A percentile compares a stretch with the other conserved stretches of the same genome.
These are phyloP conservation scores for Cydia amplana DNA, from an alignment of 1,140 invertebrate genomes.

Conservation along the genomic window DNA sequence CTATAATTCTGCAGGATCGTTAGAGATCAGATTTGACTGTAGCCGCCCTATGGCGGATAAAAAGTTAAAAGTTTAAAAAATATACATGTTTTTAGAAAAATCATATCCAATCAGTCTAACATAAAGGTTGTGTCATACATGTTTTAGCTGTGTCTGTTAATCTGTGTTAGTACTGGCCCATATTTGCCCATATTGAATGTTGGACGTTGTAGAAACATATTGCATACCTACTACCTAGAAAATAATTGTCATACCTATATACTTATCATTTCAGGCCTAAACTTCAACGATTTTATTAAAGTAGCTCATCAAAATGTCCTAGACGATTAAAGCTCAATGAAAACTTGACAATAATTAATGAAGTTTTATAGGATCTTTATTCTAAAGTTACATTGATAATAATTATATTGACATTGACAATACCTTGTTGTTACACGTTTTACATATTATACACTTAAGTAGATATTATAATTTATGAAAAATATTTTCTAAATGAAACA, in stretches of 20 bases:
- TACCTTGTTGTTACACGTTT: neutral
- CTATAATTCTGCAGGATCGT: too few relatives aligned
- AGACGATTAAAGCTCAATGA: conserved; percentile 12
- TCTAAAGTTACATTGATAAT: conserved; percentile 7
- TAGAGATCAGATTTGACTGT: too few relatives aligned
- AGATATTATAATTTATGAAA: neutral
- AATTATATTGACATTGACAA: neutral
- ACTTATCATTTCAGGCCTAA: conserved; percentile 1
- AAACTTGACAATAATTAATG: conserved; percentile 21
- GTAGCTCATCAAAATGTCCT: neutral
- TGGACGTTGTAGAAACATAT: conserved; percentile 49
- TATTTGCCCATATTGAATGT: conserved; percentile 45
- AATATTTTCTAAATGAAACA: neutral
- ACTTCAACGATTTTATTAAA: neutral
- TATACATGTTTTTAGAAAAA: conserved; percentile 2
- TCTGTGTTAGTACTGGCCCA: conserved; percentile 39
- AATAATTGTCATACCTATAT: neutral
- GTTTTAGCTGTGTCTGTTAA: conserved; percentile 39
- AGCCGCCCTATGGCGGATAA: neutral
- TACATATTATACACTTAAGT: neutral
- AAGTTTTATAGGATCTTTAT: conserved; percentile 11
- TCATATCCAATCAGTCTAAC: conserved; percentile 41
- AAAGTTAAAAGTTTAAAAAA: neutral
- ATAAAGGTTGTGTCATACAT: conserved; percentile 56
- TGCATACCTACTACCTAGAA: conserved; percentile 33